Percentiles rank a stretch among this genome's conserved stretches.
These are phyloP conservation scores for Erebia palarica DNA, from an alignment of 2,888 invertebrate species.

Conservation along the genomic window DNA sequence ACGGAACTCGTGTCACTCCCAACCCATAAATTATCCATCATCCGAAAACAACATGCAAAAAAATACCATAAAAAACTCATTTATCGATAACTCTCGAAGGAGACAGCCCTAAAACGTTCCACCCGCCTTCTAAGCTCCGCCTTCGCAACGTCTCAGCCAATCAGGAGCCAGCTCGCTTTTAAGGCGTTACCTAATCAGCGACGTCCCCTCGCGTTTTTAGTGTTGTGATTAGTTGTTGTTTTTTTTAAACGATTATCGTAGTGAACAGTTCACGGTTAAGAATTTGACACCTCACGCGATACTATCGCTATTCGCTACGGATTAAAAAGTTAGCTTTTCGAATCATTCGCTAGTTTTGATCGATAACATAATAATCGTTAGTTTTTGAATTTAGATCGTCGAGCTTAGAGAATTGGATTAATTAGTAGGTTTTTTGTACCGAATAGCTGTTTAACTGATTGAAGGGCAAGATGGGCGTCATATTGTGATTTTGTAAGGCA, in stretches of 20 bases:
- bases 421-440: no score
- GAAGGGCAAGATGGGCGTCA: no score
- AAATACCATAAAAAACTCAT: slow-evolving; percentile 64
- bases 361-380: slow-evolving; percentile 32
- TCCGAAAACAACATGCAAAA: slow-evolving; percentile 53
- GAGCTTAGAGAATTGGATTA: background rate
- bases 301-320: slow-evolving; percentile 42
- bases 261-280: slow-evolving; percentile 57
- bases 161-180: slow-evolving; percentile 48
- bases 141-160: slow-evolving; percentile 62
- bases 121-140: slow-evolving; percentile 64
- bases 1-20: slow-evolving; percentile 67
- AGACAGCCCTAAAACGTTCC: slow-evolving; percentile 63
- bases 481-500: no score
- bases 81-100: slow-evolving; percentile 69
- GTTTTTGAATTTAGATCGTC: background rate
- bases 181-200: slow-evolving; percentile 55
- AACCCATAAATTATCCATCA: slow-evolving; percentile 69
- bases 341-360: slow-evolving; percentile 28
- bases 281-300: slow-evolving; percentile 73
- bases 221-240: slow-evolving; percentile 72
- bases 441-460: no score
- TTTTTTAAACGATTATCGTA: slow-evolving; percentile 59
- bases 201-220: slow-evolving; percentile 68
- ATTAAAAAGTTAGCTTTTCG: slow-evolving; percentile 31